phyloP scores from a whole-genome alignment of 64 coral and sea anemone genomes.

The Astreopora myriophthalma region DNA sequence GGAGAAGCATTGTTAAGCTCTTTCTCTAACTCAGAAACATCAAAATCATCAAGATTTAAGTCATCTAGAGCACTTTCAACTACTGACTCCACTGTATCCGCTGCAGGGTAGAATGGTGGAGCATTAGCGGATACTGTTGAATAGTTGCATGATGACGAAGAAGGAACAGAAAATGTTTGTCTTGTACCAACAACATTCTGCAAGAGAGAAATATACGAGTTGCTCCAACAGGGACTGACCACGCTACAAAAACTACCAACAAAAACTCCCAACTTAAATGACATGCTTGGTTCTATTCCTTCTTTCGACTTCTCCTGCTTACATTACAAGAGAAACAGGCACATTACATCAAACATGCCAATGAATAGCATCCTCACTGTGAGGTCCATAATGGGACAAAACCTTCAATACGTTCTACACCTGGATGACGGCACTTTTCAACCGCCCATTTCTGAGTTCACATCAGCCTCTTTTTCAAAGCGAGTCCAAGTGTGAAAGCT shows the following conservation, averaged over 20 bases:
- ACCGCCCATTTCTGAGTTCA: no score
- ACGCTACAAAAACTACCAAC: no score
- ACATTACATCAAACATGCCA: no score
- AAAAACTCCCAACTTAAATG: background rate
- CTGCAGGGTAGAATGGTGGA: slow-evolving; percentile 92
- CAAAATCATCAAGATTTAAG: slow-evolving; percentile 95
- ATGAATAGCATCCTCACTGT: no score
- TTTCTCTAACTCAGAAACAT: slow-evolving; percentile 98
- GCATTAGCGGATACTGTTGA: slow-evolving; percentile 94
- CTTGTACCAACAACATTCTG: slow-evolving; percentile 53
- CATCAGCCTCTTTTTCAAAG: no score
- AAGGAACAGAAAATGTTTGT: slow-evolving; percentile 32
- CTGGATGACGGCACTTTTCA: no score
- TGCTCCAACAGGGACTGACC: slow-evolving; percentile 26
- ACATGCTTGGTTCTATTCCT: no score
- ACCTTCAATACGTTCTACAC: no score
- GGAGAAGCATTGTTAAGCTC: slow-evolving; percentile 93
- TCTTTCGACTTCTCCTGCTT: no score
- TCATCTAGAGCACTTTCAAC: slow-evolving; percentile 99
- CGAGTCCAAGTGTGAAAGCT: no score
- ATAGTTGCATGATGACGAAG: slow-evolving; percentile 80
- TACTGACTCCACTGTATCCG: slow-evolving; percentile 97
- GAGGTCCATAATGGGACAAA: no score
- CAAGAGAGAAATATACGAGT: slow-evolving; percentile 49
- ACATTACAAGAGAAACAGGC: no score